Base-by-base conservation (phyloP, 2,888 invertebrate species). In the Trichopria drosophilae region DNA sequence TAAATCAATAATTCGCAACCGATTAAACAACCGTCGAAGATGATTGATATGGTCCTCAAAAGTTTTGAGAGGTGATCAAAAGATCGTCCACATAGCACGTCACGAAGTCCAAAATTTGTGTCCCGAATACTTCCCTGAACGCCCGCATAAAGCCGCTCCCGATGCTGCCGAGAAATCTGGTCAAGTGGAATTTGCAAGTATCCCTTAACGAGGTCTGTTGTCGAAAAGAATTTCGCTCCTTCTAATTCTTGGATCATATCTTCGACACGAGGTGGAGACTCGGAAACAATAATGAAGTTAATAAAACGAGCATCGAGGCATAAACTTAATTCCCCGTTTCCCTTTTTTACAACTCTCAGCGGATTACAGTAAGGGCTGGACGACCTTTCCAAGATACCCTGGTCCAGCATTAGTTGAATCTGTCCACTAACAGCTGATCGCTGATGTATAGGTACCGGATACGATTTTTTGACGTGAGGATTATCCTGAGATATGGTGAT, bases 81-180 rank as follows among this genome's bases (percentile, higher is more conserved):
- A 40, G 15, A 10, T 35, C 55, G 6, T 51, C 65, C 12, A 69
- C 52, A 37, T 68, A 67, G n/a, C n/a, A n/a, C n/a, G n/a, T n/a
- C n/a, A n/a, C 34, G 0, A 20, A 19, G 12, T 34, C 34, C 7
- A 6, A n/a, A 6, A 66, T 47, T 45, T 64, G 62, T 3, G 61
- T 53, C 5, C 64, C 65, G 3, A 70, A 39, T 4, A 62, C 51
- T 6, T 53, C 6, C 31, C 54, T 51, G n/a, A 66, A 35, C 2
- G 58, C 51, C 5, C 59, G 22, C 6, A 61, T 58, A 34, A 66
- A 66, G 2, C 58, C 59, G 10, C 52, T 58, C 6, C 62, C 62
- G 2, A 60, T 61, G 1, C 60, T 62, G n/a, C n/a, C n/a, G n/a
- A n/a, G n/a, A n/a, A n/a, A n/a, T n/a, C n/a, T n/a, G n/a, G 19